Evolutionary conservation across 2,797 vertebrate genomes (phyloP).

Genomic region (Macrochelys suwanniensis): DNA sequence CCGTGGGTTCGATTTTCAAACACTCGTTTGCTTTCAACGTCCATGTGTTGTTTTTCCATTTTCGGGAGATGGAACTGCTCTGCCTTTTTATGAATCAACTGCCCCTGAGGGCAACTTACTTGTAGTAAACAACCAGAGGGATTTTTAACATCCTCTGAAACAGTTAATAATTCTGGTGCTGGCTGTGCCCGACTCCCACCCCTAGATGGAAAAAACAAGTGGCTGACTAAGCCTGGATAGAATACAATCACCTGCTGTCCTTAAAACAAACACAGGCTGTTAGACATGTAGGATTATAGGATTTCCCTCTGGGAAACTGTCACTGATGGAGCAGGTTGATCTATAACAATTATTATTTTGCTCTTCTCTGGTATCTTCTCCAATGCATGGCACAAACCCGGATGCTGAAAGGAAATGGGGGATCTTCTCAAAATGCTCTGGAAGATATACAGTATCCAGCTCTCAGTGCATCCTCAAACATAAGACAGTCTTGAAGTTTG

Average conservation of each 20-base stretch:
- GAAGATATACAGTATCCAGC: neutral
- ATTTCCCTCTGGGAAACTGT: neutral
- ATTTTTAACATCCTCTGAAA: accelerated
- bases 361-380: accelerated
- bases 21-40: neutral
- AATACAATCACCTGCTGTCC: neutral
- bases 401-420: accelerated
- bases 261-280: neutral
- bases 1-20: neutral
- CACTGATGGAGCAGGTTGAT: accelerated
- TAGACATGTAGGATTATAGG: accelerated
- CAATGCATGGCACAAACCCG: neutral
- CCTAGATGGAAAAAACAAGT: neutral
- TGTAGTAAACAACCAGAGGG: neutral
- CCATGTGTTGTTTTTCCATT: neutral
- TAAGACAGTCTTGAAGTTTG: neutral
- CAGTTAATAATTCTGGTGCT: accelerated
- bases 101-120: accelerated
- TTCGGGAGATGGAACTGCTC: neutral
- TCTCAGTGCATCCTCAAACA: neutral
- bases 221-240: neutral
- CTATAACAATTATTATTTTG: accelerated
- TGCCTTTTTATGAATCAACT: too few species aligned
- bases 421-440: neutral
- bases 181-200: accelerated